These are phyloP conservation scores for Caenorhabditis sinica DNA, from an alignment of 2,888 invertebrate species.

Conservation along the genomic window DNA sequence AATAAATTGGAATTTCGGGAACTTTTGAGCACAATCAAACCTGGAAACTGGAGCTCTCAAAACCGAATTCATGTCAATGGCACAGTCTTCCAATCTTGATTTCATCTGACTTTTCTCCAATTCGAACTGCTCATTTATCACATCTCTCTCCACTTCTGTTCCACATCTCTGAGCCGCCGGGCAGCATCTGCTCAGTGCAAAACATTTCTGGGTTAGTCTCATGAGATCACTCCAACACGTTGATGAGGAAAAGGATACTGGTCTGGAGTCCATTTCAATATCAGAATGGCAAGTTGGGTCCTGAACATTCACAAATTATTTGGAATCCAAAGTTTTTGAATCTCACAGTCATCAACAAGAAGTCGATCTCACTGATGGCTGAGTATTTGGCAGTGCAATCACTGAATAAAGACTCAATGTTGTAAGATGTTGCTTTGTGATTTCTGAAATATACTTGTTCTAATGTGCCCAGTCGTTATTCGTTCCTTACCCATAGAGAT, in stretches of 20 bases:
- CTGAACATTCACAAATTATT: conserved; percentile 16
- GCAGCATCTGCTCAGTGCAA: conserved; percentile 60
- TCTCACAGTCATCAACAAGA: conserved; percentile 47
- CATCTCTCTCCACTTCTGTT: conserved; percentile 35
- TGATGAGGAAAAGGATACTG: conserved; percentile 10
- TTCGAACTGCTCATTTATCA: conserved; percentile 56
- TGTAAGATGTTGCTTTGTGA: conserved; percentile 62
- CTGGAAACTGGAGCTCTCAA: conserved; percentile 39
- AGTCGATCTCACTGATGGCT: conserved; percentile 59
- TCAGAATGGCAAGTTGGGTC: conserved; percentile 48
- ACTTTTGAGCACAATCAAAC: not conserved
- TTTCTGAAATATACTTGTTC: conserved; percentile 16
- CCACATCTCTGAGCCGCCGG: conserved; percentile 58
- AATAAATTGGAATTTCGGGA: not conserved
- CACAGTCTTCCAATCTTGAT: conserved; percentile 52
- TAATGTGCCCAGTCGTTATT: not conserved
- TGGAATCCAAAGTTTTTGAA: not conserved
- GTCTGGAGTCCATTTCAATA: conserved; percentile 19
- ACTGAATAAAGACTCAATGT: conserved; percentile 52
- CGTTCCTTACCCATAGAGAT: conserved; percentile 45
- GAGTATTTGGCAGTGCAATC: conserved; percentile 49
- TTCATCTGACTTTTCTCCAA: conserved; percentile 61
- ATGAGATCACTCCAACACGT: conserved; percentile 65
- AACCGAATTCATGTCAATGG: conserved; percentile 52
- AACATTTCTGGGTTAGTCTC: conserved; percentile 63